These are phyloP conservation scores for Yponomeuta malinellus DNA, from an alignment of 2,888 invertebrate species.

Conservation along the genomic window DNA sequence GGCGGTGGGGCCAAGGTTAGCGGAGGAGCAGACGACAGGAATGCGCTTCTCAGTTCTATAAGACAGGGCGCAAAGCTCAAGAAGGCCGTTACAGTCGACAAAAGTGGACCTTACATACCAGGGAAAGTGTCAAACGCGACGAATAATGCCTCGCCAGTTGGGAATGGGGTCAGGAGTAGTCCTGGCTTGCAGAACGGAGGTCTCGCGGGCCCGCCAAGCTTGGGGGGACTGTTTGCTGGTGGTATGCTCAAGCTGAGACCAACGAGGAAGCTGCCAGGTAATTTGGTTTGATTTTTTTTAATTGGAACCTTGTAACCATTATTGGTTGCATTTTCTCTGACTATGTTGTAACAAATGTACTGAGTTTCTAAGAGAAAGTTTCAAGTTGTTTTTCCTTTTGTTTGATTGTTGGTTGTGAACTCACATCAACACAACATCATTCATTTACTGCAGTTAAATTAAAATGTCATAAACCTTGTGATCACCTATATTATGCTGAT, in stretches of 20 bases:
- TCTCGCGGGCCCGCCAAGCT: constrained; percentile 47
- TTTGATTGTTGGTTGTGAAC: background rate
- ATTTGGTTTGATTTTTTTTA: constrained; percentile 14
- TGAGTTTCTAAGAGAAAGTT: background rate
- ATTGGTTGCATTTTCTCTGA: background rate
- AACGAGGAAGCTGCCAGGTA: constrained; percentile 76
- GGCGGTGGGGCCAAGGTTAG: constrained; percentile 59
- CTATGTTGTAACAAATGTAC: background rate
- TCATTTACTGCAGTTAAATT: background rate
- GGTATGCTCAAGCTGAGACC: constrained; percentile 88
- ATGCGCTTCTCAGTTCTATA: constrained; percentile 86
- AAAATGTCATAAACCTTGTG: too few relatives aligned
- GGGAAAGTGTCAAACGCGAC: constrained; percentile 72
- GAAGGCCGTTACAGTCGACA: constrained; percentile 92
- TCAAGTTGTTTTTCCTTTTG: background rate
- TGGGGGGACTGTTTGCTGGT: constrained; percentile 87
- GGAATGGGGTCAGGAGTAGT: constrained; percentile 49
- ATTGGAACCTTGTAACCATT: background rate
- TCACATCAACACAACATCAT: background rate
- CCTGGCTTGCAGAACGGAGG: constrained; percentile 58
- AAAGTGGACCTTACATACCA: constrained; percentile 87
- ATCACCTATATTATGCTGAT: too few relatives aligned
- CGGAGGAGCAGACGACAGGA: constrained; percentile 77
- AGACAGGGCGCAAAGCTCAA: constrained; percentile 87
- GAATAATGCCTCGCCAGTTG: constrained; percentile 41